Percentiles rank a stretch among this genome's conserved stretches.
phyloP scores from a whole-genome alignment of 1,140 invertebrate species.

The Oncopodura yosiiana region DNA sequence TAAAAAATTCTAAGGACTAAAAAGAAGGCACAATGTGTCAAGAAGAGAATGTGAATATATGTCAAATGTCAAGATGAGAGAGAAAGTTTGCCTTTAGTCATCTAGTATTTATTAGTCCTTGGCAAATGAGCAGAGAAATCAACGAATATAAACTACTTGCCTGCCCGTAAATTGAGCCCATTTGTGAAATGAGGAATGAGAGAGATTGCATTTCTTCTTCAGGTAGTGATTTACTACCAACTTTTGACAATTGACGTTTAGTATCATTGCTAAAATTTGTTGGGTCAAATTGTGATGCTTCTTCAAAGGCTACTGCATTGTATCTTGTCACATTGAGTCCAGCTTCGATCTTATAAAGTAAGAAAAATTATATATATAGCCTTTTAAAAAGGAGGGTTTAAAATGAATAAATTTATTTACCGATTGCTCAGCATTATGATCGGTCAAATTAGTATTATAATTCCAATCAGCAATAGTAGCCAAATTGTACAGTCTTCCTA shows the following conservation, averaged over 20 bases:
- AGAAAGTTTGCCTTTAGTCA: too few relatives aligned
- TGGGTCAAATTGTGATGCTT: slow-evolving; percentile 31
- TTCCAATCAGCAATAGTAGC: slow-evolving; percentile 34
- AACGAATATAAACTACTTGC: too few relatives aligned
- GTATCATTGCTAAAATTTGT: slow-evolving; percentile 34
- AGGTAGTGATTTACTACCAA: slow-evolving; percentile 30
- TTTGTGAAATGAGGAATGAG: slow-evolving; percentile 29
- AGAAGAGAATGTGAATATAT: too few relatives aligned
- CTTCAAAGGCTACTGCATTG: slow-evolving; percentile 23
- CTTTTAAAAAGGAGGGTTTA: not conserved
- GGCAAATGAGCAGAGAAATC: too few relatives aligned
- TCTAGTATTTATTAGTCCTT: too few relatives aligned
- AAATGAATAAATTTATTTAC: slow-evolving; percentile 30
- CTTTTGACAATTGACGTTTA: slow-evolving; percentile 27
- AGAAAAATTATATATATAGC: not conserved
- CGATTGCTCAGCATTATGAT: slow-evolving; percentile 31
- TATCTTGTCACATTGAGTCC: slow-evolving; percentile 19
- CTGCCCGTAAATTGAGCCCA: slow-evolving; percentile 35
- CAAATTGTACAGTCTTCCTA: slow-evolving; percentile 23
- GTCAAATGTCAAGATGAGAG: too few relatives aligned
- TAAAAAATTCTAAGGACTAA: too few relatives aligned
- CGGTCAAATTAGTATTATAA: slow-evolving; percentile 37
- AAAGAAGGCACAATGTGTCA: too few relatives aligned
- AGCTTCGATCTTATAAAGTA: too few relatives aligned
- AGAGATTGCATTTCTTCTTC: slow-evolving; percentile 35